Evolutionary conservation across 2,797 vertebrate species (phyloP).

Genomic region (Arctocebus calabarensis): DNA sequence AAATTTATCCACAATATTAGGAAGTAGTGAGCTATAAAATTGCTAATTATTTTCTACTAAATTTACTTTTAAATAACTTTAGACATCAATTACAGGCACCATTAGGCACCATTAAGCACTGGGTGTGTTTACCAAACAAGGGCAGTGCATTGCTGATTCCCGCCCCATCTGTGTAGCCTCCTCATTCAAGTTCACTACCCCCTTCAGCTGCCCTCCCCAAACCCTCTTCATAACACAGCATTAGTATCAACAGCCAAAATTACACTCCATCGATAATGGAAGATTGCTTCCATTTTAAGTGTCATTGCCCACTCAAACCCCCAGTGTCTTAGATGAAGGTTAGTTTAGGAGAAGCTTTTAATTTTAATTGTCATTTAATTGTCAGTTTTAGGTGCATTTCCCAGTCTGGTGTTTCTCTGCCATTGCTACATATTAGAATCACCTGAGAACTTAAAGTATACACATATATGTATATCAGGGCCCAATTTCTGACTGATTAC

Average conservation of each 20-base stretch:
- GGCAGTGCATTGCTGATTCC: conserved; percentile 75
- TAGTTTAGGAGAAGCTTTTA: neutral
- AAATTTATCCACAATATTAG: conserved; percentile 88
- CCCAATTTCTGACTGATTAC: neutral
- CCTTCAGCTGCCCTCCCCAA: neutral
- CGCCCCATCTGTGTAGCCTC: conserved; percentile 60
- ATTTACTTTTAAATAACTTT: conserved; percentile 92
- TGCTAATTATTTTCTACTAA: conserved; percentile 93
- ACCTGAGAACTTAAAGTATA: neutral
- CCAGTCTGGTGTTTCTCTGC: neutral
- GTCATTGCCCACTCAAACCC: neutral
- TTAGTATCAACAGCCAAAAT: neutral
- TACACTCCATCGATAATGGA: neutral
- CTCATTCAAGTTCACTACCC: conserved; percentile 24
- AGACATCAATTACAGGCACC: conserved; percentile 92
- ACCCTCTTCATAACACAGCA: neutral
- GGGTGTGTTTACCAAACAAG: conserved; percentile 88
- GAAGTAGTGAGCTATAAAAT: conserved; percentile 92
- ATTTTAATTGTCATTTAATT: conserved; percentile 43
- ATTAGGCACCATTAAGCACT: conserved; percentile 88
- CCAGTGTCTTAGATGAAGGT: neutral
- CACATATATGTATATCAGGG: neutral
- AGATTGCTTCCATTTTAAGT: neutral
- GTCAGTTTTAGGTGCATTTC: neutral
- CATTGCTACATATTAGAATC: neutral